Conservation (phyloP, 2,888 invertebrate genomes). For the Lymantria dispar region DNA sequence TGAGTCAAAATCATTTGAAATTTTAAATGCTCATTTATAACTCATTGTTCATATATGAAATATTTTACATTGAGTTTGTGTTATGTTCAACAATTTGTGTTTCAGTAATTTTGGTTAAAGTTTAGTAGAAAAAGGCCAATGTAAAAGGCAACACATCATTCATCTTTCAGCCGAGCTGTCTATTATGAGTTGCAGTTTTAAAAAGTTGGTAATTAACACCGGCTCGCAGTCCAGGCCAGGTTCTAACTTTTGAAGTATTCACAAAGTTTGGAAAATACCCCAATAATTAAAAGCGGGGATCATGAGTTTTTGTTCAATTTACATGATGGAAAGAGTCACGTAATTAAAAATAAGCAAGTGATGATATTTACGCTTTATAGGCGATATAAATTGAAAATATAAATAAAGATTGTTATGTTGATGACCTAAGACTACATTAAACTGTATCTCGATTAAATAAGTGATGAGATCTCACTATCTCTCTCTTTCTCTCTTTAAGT, state of each 20-base stretch:
- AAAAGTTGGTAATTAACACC: slow-evolving; percentile 80
- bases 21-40: slow-evolving; percentile 23
- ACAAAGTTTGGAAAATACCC: slow-evolving; percentile 69
- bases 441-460: too few relatives aligned
- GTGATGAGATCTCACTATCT: too few relatives aligned
- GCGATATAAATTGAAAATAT: too few relatives aligned
- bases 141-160: slow-evolving; percentile 72
- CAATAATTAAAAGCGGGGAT: slow-evolving; percentile 69
- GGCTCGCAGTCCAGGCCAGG: slow-evolving; percentile 60
- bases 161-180: slow-evolving; percentile 75
- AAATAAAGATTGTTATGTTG: too few relatives aligned
- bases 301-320: slow-evolving; percentile 44
- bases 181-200: slow-evolving; percentile 80
- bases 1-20: slow-evolving; percentile 15
- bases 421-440: too few relatives aligned
- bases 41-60: background rate
- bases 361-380: too few relatives aligned
- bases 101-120: slow-evolving; percentile 42
- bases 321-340: slow-evolving; percentile 45
- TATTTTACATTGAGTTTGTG: slow-evolving; percentile 18
- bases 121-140: slow-evolving; percentile 40
- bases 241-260: slow-evolving; percentile 72
- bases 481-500: too few relatives aligned
- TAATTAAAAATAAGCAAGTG: slow-evolving; percentile 36
- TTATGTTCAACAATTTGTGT: slow-evolving; percentile 44